Conservation (phyloP, 2,888 invertebrate genomes). For the Eupeodes latifasciatus region DNA sequence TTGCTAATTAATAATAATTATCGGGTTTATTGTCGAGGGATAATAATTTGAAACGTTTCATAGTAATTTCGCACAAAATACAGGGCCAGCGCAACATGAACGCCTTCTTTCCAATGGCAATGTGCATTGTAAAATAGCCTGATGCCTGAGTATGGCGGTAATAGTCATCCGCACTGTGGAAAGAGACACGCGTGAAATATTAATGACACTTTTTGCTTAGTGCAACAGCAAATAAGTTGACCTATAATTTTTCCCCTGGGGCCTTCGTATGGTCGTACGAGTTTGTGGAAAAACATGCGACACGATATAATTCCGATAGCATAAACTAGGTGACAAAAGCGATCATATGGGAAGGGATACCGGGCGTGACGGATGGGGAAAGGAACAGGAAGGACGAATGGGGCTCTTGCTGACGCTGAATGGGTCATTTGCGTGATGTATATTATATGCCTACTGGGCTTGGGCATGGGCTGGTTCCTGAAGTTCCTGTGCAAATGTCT, state of each 20-base stretch:
- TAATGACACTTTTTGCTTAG: conserved; percentile 59
- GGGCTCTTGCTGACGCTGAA: conserved; percentile 1
- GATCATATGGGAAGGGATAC: conserved; percentile 44
- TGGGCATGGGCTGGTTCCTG: conserved; percentile 17
- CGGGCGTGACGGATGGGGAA: not conserved
- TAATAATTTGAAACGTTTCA: conserved; percentile 60
- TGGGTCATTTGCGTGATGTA: conserved; percentile 65
- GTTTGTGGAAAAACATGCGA: conserved; percentile 45
- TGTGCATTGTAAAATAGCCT: conserved; percentile 34
- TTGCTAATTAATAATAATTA: conserved; percentile 73
- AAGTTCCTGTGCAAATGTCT: conserved; percentile 15
- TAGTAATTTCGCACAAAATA: conserved; percentile 49
- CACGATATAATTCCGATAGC: conserved; percentile 68
- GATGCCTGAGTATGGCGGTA: not conserved
- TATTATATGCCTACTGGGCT: conserved; percentile 41
- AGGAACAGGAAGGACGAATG: conserved; percentile 17
- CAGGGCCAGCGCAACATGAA: not conserved
- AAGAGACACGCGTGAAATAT: conserved; percentile 59
- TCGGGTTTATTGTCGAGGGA: conserved; percentile 64
- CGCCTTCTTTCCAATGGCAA: conserved; percentile 19
- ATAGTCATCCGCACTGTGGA: conserved; percentile 19
- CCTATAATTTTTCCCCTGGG: conserved; percentile 68
- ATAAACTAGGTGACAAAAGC: conserved; percentile 73
- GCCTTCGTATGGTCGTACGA: conserved; percentile 2
- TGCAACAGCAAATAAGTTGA: conserved; percentile 61